These are phyloP conservation scores for Diplogasteroides magnus DNA, from an alignment of 1,140 invertebrate genomes.

Conservation along the genomic window DNA sequence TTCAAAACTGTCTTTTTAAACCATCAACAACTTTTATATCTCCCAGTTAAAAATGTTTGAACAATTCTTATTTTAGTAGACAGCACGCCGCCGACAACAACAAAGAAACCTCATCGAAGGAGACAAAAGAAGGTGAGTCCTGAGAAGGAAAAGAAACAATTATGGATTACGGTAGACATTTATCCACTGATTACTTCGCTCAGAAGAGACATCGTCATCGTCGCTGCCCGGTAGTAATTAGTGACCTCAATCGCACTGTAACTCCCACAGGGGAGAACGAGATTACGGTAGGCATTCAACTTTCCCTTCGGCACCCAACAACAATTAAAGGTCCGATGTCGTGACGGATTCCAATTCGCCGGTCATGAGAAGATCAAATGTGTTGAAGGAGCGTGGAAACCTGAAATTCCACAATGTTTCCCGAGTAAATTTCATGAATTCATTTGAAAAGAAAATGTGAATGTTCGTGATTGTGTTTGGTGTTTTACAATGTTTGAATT, in stretches of 20 bases:
- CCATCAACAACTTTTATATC: neutral
- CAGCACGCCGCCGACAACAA: no score
- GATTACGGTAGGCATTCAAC: slow-evolving; percentile 15
- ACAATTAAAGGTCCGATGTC: slow-evolving; percentile 36
- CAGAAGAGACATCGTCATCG: no score
- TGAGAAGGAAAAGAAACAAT: no score
- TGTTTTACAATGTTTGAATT: neutral
- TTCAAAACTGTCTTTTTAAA: slow-evolving; percentile 9
- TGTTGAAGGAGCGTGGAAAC: slow-evolving; percentile 68
- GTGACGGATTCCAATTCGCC: slow-evolving; percentile 62
- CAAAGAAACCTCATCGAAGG: no score
- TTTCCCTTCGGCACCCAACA: neutral
- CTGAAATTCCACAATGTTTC: slow-evolving; percentile 70
- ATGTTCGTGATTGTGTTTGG: no score
- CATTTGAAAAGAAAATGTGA: no score
- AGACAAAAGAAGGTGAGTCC: no score
- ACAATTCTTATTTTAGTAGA: no score
- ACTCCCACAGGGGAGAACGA: slow-evolving; percentile 10
- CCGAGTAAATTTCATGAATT: slow-evolving; percentile 72
- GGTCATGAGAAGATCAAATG: slow-evolving; percentile 61
- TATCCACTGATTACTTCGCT: no score
- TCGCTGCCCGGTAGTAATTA: slow-evolving; percentile 4
- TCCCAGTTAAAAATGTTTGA: no score
- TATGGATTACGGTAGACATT: no score
- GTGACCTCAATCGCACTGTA: neutral